Evolutionary conservation across 2,797 vertebrate species (phyloP), one percentile per base, ranked within the genome.

Genomic region (Pempheris klunzingeri): DNA sequence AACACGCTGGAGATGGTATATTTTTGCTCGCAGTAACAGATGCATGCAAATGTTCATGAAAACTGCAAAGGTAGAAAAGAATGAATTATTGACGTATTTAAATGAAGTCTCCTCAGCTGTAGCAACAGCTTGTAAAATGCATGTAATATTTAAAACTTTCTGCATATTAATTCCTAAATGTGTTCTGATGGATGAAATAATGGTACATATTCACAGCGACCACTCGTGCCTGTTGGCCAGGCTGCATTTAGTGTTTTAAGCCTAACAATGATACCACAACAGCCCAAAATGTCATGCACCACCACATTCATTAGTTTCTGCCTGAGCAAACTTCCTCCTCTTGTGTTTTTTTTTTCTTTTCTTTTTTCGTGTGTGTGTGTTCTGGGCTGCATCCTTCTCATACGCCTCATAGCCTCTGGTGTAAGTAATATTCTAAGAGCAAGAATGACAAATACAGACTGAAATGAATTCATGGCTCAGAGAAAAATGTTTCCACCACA

Each of bases 261-360:
- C 52, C 30, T 36, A 72, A 53, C 61, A 62, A 2, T 74, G 62
- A 77, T 59, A 36, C 46, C 44, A 60, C 63, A 13, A 41, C 26
- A 67, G 60, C 39, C 28, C 38, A 39, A 17, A 8, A 61, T 77
- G 53, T 54, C 65, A 84, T 15, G 50, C 62, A 39, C 43, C 38
- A 68, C 18, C 71, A 66, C 63, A 71, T 18, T 73, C 69, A 74
- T 80, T 59, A 57, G 22, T 60, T 71, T 50, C 58, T 18, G 64
- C 22, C 69, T 71, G 38, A 72, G 34, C 28, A 65, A 54, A 70
- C 63, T 7, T 58, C 52, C 43, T 52, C 69, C 7, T 22, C 2
- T 30, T 22, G 7, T 26, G 36, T 32, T 54, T 24, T 9, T 57
- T 44, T 24, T n/a, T n/a, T n/a, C n/a, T n/a, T n/a, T n/a, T n/a